Evolutionary conservation across 2,113 vertebrate species (phyloP), one percentile per base, ranked within the genome.

Genomic region (Buteo buteo): DNA sequence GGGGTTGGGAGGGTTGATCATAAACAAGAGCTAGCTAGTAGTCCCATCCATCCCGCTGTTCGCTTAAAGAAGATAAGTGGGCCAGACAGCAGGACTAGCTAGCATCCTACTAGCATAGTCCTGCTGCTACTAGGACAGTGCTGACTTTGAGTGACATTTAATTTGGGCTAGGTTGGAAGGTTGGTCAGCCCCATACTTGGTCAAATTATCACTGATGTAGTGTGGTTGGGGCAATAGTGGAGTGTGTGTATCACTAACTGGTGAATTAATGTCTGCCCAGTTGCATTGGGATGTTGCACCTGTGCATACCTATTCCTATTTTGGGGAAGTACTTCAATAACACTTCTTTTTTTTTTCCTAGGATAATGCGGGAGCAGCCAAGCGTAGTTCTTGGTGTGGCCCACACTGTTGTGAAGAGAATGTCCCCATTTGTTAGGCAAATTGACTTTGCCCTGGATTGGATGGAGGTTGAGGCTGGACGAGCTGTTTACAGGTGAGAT

Each of bases 371-470:
- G 14, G 98, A 98, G 88, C 99, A 99, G 97, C 99, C 99, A 0
- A 96, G 98, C 0, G 97, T 99, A 7, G 99, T 99, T 82, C 96
- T 99, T 40, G 98, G 98, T 0, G 98, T 99, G 13, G 99, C 99
- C 9, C 99, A 99, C 98, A 98, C 98, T 0, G 99, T 99, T 6
- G 99, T 99, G 57, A 98, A 97, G 96, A 98, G 99, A 40, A 98
- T 99, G 98, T 99, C 99, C 0, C 97, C 99, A 0, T 99, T 99
- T 14, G 99, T 99, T 61, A 96, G 99, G 65, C 99, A 99, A 90
- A 99, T 99, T 5, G 99, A 99, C 95, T 99, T 99, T 1, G 99
- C 99, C 7, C 97, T 99, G 88, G 99, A 99, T 93, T 99, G 99
- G 99, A 99, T 99, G 99, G 99, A 99, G 64, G 97, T 99, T 11